These are phyloP conservation scores for Okamejei kenojei DNA, from an alignment of 2,797 vertebrate species.

Conservation along the genomic window DNA sequence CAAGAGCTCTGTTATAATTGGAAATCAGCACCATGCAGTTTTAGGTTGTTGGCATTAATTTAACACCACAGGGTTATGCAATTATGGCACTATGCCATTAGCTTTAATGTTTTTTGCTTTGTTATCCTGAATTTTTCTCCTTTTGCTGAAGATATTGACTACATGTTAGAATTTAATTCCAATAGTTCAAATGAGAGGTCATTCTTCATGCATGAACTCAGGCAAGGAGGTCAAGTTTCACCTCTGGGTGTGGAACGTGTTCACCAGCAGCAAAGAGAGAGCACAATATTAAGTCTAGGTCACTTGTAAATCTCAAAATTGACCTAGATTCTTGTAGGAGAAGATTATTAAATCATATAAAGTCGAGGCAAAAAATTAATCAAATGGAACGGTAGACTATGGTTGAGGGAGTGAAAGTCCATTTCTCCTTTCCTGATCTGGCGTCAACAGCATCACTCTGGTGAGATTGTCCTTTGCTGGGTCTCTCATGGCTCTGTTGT, in stretches of 20 bases:
- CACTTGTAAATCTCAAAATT: neutral
- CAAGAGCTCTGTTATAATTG: conserved; percentile 29
- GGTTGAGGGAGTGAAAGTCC: neutral
- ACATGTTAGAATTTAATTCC: conserved; percentile 14
- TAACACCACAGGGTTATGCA: conserved; percentile 23
- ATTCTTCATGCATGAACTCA: neutral
- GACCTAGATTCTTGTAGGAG: neutral
- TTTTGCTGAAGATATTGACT: conserved; percentile 29
- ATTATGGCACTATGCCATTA: conserved; percentile 22
- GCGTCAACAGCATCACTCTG: neutral
- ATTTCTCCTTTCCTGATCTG: neutral
- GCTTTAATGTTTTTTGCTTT: conserved; percentile 31
- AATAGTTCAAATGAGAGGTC: neutral
- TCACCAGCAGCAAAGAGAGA: neutral
- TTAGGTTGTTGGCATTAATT: conserved; percentile 34
- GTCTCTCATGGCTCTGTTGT: neutral
- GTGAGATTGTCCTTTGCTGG: neutral
- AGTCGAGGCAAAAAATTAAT: neutral
- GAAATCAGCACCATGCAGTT: conserved; percentile 33
- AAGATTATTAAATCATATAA: neutral
- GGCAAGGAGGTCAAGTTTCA: too few species aligned
- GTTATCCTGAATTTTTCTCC: neutral
- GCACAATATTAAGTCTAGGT: neutral
- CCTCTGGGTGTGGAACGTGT: neutral
- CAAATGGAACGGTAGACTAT: neutral